Evolutionary conservation across 1,140 invertebrate species (phyloP).

Genomic region (Macrobrachium nipponense): DNA sequence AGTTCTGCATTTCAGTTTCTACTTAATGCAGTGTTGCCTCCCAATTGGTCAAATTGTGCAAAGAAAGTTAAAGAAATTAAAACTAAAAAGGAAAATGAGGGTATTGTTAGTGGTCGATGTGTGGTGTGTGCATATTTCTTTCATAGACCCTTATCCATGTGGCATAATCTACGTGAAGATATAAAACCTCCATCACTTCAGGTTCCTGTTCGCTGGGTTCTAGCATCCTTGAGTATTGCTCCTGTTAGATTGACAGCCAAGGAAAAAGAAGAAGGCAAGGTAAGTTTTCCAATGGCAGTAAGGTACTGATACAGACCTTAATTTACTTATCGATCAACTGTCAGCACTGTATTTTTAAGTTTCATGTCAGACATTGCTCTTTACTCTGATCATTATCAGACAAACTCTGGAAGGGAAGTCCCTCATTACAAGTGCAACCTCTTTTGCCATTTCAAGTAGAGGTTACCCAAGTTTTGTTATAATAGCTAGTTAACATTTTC

Average conservation of each 20-base stretch:
- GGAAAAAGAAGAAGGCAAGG: slow-evolving; percentile 24
- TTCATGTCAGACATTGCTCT: no score
- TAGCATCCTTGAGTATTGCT: slow-evolving; percentile 18
- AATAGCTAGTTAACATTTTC: no score
- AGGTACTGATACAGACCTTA: not conserved
- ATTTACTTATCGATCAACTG: not conserved
- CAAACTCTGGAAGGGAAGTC: no score
- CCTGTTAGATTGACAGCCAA: not conserved
- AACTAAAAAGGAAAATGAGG: not conserved
- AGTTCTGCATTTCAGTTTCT: no score
- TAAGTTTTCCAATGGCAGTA: not conserved
- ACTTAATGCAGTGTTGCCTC: not conserved
- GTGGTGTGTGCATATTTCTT: slow-evolving; percentile 34
- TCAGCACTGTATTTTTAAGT: not conserved
- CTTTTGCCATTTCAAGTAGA: no score
- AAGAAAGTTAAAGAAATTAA: not conserved
- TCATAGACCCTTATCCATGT: not conserved
- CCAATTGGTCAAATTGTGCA: not conserved
- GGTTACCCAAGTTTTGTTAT: no score
- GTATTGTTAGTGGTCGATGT: slow-evolving; percentile 30
- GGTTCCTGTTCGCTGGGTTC: slow-evolving; percentile 42
- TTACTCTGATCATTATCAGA: no score
- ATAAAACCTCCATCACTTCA: slow-evolving; percentile 36
- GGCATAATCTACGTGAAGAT: slow-evolving; percentile 34
- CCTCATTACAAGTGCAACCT: no score